Evolutionary conservation across 1,140 invertebrate genomes (phyloP).

Genomic region (Drosophila carrolli): DNA sequence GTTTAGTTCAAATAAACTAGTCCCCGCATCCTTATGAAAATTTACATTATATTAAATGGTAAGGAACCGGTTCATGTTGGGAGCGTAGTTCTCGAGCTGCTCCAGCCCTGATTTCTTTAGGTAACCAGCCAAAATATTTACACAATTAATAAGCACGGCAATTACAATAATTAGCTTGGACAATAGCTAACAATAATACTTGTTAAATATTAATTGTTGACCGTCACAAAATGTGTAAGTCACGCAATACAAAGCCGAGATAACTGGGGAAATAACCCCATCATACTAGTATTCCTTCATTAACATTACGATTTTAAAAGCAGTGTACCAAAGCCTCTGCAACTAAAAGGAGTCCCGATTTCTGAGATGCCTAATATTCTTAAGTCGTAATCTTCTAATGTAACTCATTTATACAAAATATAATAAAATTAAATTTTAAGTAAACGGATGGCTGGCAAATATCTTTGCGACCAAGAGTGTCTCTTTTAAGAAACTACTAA

Average conservation of each 20-base stretch:
- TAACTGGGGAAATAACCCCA: slow-evolving; percentile 1
- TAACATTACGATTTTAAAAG: neutral
- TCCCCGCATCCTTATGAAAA: neutral
- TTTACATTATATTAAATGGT: neutral
- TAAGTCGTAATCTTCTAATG: too few species aligned
- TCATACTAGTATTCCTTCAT: neutral
- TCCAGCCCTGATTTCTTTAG: slow-evolving; percentile 45
- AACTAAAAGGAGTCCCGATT: neutral
- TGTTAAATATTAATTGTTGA: slow-evolving; percentile 22
- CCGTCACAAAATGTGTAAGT: slow-evolving; percentile 33
- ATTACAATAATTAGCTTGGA: slow-evolving; percentile 71
- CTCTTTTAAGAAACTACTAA: too few species aligned
- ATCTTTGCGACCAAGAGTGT: too few species aligned
- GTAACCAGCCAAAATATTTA: slow-evolving; percentile 64
- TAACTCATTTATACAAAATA: too few species aligned
- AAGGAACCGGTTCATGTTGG: slow-evolving; percentile 50
- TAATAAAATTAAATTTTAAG: too few species aligned
- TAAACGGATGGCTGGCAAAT: too few species aligned
- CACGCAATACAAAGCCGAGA: slow-evolving; percentile 40
- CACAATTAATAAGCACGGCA: slow-evolving; percentile 40
- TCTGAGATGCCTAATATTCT: neutral
- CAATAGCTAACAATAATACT: slow-evolving; percentile 25
- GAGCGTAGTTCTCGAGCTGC: neutral
- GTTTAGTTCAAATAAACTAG: neutral
- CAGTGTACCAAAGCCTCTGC: slow-evolving; percentile 12